phyloP scores from a whole-genome alignment of 2,797 vertebrate species.

The Sebastes umbrosus region DNA sequence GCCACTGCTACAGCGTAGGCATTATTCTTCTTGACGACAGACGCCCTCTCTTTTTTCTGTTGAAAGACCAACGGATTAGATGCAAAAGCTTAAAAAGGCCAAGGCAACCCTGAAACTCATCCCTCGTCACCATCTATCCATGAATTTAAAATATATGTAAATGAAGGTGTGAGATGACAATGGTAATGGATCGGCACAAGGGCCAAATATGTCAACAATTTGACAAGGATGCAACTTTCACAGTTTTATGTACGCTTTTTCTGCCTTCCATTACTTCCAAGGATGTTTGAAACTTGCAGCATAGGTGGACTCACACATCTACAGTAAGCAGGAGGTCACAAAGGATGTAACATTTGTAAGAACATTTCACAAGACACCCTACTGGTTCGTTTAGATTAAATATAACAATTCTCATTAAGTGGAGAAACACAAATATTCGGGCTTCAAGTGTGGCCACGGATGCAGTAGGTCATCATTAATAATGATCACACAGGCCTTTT shows the following conservation, averaged over 20 bases:
- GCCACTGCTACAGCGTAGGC: conserved; percentile 98
- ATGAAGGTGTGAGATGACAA: conserved; percentile 4
- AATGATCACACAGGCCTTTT: not conserved
- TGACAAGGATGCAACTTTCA: not conserved
- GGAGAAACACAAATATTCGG: not conserved
- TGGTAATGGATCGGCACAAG: conserved; percentile 27
- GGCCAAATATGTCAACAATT: not conserved
- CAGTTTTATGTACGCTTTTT: not conserved
- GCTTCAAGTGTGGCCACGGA: too few relatives aligned
- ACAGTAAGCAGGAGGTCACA: not conserved
- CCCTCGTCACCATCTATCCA: not conserved
- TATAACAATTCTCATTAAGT: not conserved
- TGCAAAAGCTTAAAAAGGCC: not conserved
- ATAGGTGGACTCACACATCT: too few relatives aligned
- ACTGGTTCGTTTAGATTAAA: not conserved
- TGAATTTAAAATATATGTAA: conserved; percentile 15
- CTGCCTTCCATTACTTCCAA: not conserved
- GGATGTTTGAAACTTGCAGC: not conserved
- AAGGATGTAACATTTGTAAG: not conserved
- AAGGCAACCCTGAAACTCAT: not conserved
- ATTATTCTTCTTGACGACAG: conserved; percentile 96
- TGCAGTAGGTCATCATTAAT: not conserved
- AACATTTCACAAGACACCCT: not conserved
- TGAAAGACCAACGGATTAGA: conserved; percentile 30
- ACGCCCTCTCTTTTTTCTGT: conserved; percentile 97